A percentile compares a stretch with the other conserved stretches of the same genome.
phyloP scores from a whole-genome alignment of 1,140 invertebrate genomes.

The Eupristina koningsbergeri region DNA sequence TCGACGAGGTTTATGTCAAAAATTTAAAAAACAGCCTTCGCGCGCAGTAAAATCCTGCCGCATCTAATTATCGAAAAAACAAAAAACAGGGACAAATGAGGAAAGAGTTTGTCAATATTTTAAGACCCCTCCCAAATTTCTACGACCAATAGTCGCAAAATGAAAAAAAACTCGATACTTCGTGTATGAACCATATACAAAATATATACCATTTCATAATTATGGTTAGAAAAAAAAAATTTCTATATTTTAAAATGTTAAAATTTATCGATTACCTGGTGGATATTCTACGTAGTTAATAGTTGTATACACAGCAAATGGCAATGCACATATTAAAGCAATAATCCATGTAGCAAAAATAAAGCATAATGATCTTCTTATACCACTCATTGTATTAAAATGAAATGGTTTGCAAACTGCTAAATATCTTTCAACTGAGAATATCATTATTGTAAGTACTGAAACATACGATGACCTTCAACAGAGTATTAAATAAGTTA shows the following conservation, averaged over 20 bases:
- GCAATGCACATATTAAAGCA: slow-evolving; percentile 83
- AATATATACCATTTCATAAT: too few species aligned
- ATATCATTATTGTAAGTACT: slow-evolving; percentile 91
- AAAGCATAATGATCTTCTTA: slow-evolving; percentile 85
- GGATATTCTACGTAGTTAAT: slow-evolving; percentile 83
- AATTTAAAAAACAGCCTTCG: too few species aligned
- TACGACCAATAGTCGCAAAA: too few species aligned
- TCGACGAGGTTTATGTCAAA: too few species aligned
- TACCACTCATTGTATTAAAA: slow-evolving; percentile 84
- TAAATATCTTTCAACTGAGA: slow-evolving; percentile 89
- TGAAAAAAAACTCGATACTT: too few species aligned
- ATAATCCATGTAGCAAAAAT: slow-evolving; percentile 86
- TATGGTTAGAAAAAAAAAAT: background rate
- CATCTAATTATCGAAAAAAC: too few species aligned
- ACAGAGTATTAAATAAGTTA: slow-evolving; percentile 22
- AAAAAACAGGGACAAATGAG: too few species aligned
- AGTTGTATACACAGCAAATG: slow-evolving; percentile 82
- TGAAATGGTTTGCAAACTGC: slow-evolving; percentile 93
- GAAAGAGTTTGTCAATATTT: too few species aligned
- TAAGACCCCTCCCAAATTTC: too few species aligned
- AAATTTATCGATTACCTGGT: slow-evolving; percentile 68
- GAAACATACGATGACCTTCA: slow-evolving; percentile 88
- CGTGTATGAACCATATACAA: too few species aligned
- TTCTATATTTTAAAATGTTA: slow-evolving; percentile 18
- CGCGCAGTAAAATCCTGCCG: too few species aligned